Conservation (phyloP, 64 coral and sea anemone species). For the Cladopsammia gracilis region DNA sequence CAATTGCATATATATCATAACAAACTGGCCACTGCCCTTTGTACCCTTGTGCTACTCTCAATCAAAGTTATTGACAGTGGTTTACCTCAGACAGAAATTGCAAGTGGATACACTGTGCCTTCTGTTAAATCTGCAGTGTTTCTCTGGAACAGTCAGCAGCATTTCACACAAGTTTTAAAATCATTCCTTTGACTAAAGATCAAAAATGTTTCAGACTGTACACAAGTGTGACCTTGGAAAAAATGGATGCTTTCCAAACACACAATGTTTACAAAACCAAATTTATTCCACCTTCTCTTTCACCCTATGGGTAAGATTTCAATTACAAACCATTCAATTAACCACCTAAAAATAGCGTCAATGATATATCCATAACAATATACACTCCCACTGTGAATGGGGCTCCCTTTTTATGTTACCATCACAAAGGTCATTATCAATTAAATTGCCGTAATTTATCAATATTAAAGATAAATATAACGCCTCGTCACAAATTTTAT, state of each 20-base stretch:
- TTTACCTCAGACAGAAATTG: slow-evolving; percentile 12
- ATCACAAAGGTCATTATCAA: not conserved
- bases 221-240: not conserved
- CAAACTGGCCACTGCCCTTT: too few species aligned
- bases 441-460: not conserved
- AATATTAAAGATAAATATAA: not conserved
- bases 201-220: not conserved
- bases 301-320: not conserved
- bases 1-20: too few species aligned
- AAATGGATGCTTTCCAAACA: not conserved
- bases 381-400: not conserved
- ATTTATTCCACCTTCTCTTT: not conserved
- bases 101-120: not conserved
- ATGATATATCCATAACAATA: not conserved
- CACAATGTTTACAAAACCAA: not conserved
- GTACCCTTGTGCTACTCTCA: not conserved
- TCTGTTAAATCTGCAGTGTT: not conserved
- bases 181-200: not conserved
- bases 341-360: not conserved
- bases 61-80: not conserved
- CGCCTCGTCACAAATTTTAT: not conserved
- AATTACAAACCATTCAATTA: not conserved
- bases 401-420: not conserved
- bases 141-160: not conserved
- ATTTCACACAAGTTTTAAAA: not conserved